Percentiles rank a stretch among this genome's conserved stretches.
Evolutionary conservation across 1,140 invertebrate genomes (phyloP).

Genomic region (Diorhabda carinulata): DNA sequence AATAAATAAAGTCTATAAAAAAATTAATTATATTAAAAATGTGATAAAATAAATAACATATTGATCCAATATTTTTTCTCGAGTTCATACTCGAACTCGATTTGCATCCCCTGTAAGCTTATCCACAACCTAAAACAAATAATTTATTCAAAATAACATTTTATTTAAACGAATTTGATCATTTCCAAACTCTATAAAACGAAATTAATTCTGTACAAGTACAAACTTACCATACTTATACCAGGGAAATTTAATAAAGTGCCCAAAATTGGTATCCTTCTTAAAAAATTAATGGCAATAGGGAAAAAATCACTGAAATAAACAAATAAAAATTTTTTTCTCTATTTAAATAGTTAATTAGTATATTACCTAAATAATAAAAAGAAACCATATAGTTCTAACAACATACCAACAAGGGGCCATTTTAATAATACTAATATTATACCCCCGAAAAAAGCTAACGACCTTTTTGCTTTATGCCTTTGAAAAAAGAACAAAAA

Average conservation of each 20-base stretch:
- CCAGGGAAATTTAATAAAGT: conserved; percentile 71
- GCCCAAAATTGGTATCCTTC: conserved; percentile 72
- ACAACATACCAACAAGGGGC: conserved; percentile 92
- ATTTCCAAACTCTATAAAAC: no score
- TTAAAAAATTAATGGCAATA: conserved; percentile 83
- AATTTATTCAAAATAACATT: background rate
- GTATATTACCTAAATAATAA: conserved; percentile 66
- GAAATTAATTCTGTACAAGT: no score
- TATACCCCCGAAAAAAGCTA: conserved; percentile 93
- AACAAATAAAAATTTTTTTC: conserved; percentile 5
- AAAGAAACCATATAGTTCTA: conserved; percentile 88
- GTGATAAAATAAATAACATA: no score
- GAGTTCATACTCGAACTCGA: conserved; percentile 58
- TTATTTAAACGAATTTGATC: no score
- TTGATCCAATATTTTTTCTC: no score
- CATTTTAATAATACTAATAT: conserved; percentile 91
- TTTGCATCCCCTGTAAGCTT: conserved; percentile 59
- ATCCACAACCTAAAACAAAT: conserved; percentile 52
- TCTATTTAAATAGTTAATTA: conserved; percentile 5
- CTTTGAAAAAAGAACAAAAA: conserved; percentile 97
- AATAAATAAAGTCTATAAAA: no score
- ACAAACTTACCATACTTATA: conserved; percentile 54
- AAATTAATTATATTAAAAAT: no score
- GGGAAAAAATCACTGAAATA: conserved; percentile 76
- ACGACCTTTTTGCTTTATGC: conserved; percentile 91